Conservation (phyloP, 2,113 vertebrate species). For the Panthera leo region DNA sequence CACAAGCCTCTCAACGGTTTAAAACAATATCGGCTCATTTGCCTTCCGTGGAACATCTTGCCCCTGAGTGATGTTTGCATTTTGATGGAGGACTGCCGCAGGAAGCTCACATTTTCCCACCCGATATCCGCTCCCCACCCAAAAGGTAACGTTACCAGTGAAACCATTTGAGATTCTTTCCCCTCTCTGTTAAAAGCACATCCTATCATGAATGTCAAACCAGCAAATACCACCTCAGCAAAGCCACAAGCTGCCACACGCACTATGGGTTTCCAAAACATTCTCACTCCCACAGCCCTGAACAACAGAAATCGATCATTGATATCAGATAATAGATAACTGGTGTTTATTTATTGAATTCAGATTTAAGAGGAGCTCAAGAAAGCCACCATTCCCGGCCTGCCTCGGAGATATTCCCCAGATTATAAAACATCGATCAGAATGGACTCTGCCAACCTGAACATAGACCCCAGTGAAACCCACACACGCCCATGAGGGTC, state of each 20-base stretch:
- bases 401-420: neutral
- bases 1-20: neutral
- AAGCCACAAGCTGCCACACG: neutral
- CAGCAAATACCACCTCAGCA: neutral
- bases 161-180: neutral
- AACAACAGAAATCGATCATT: neutral
- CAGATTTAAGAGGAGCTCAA: neutral
- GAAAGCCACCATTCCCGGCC: neutral
- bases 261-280: neutral
- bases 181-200: neutral
- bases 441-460: neutral
- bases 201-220: neutral
- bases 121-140: neutral
- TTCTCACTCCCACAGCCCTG: neutral
- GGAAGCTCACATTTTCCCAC: neutral
- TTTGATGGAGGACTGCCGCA: neutral
- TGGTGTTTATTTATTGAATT: neutral
- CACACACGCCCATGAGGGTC: accelerated
- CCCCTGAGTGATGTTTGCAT: neutral
- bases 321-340: neutral
- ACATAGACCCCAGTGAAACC: neutral
- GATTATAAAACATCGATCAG: neutral
- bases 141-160: neutral
- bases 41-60: neutral
- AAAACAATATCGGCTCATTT: neutral